Evolutionary conservation across 2,888 invertebrate species (phyloP), one percentile per base, ranked within the genome.

Genomic region (Melolontha melolontha): DNA sequence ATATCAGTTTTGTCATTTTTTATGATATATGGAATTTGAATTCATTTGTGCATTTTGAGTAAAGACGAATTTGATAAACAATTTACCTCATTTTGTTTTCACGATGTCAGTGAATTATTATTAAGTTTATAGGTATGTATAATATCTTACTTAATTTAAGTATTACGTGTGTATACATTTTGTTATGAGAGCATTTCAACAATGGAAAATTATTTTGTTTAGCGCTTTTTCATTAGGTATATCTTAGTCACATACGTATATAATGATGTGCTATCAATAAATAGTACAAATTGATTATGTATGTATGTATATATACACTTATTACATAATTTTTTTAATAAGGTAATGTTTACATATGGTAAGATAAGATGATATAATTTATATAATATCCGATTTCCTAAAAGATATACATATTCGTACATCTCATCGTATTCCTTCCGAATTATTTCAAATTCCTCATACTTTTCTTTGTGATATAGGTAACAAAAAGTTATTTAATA

Each of bases 31-130:
- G 47, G 44, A 27, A 34, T 34, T 42, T 41, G 42, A 47, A 59
- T 59, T 59, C 47, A 59, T 44, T 59, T 59, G 59, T 47, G 59
- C 59, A 29, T 47, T n/a, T 41, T 22, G 34, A 34, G 6, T 34
- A 34, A 57, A 42, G 22, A 41, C 22, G 34, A 59, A 59, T 14
- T 47, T 59, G 44, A 59, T 59, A 47, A 59, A 59, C 41, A 42
- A 55, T 55, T 14, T 55, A n/a, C 34, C 34, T 34, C 39, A 54
- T 39, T 39, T 17, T 22, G 8, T 17, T 40, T 40, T 22, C 55
- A 42, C 22, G 41, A 17, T 47, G 59, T 59, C 10, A 10, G 44
- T 59, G 59, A 44, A 29, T 59, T 59, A 59, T 54, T 41, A 6
- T 22, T 55, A 59, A 49, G 49, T n/a, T n/a, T n/a, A n/a, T 49